Evolutionary conservation across 2,888 invertebrate genomes (phyloP), one percentile per base, ranked within the genome.

Genomic region (Cryptus viduatorius): DNA sequence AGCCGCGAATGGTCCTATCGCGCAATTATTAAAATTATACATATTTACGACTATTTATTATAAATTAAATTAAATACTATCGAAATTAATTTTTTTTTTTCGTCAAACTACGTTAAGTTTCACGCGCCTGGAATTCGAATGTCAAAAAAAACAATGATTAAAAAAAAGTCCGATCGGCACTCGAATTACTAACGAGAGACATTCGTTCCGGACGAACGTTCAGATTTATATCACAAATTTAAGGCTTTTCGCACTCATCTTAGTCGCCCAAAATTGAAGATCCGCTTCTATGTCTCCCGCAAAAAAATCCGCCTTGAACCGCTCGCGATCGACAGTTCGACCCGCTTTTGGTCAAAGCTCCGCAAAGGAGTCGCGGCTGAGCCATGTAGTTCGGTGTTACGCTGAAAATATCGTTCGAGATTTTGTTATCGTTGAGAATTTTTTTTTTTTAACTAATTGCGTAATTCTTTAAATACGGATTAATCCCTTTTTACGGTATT

Each of bases 271-370:
- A 85, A 24, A 87, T 61, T 1, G 91, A 91, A 10, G 87, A 82
- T 10, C 90, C 89, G 4, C 71, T 78, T 50, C 73, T 68, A 71
- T 92, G 93, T 46, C 86, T 90, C 0, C 73, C 67, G 48, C 93
- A 92, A 69, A 84, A 90, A 46, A 75, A 61, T 65, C 83, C 84
- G 0, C 90, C 92, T 8, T 14, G 71, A 7, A 59, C 80, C 5
- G 90, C 85, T 4, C 79, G 48, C 1, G 87, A 46, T 19, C 92
- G 89, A 83, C 92, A 92, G 61, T 85, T 88, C 31, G 86, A 89
- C 29, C 92, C 92, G 24, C 79, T 90, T 85, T 89, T 90, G 14
- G 93, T 93, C 50, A 85, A 50, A 46, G 89, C 93, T 4, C 67
- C 84, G 79, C 93, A 93, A n/a, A 85, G 37, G 14, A n/a, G 3